These are phyloP conservation scores for Diaphora mendica DNA, from an alignment of 2,888 invertebrate genomes.

Conservation along the genomic window DNA sequence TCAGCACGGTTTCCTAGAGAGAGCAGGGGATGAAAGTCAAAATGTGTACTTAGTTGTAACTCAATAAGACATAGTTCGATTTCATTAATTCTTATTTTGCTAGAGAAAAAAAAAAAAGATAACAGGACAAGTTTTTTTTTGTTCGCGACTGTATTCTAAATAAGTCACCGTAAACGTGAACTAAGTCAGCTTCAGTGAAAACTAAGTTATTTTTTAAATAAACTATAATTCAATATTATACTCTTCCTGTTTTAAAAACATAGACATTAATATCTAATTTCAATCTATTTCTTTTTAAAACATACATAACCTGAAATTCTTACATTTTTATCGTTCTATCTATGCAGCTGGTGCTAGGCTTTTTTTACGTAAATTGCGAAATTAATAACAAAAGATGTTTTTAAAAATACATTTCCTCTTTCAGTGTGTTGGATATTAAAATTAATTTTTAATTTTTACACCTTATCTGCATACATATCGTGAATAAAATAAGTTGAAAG, in stretches of 20 bases:
- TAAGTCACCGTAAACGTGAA: neutral
- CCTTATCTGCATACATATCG: neutral
- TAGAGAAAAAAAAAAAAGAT: no score
- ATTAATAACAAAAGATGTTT: neutral
- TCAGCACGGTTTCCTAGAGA: no score
- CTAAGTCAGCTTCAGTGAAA: neutral
- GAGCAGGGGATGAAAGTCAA: no score
- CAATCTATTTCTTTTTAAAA: neutral
- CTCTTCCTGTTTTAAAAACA: neutral
- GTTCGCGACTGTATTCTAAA: no score
- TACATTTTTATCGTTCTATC: neutral
- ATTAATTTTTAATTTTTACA: neutral
- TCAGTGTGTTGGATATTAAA: neutral
- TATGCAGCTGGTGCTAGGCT: neutral
- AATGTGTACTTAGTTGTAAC: no score
- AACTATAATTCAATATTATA: neutral
- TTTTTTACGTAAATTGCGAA: neutral
- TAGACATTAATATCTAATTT: no score
- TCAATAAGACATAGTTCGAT: no score
- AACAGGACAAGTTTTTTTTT: no score
- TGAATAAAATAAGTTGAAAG: neutral
- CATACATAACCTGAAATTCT: neutral
- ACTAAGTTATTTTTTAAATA: neutral
- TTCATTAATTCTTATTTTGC: no score
- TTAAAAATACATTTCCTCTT: neutral